Base-by-base conservation (phyloP, 92 coral and sea anemone genomes). In the Zoanthus sansibaricus region DNA sequence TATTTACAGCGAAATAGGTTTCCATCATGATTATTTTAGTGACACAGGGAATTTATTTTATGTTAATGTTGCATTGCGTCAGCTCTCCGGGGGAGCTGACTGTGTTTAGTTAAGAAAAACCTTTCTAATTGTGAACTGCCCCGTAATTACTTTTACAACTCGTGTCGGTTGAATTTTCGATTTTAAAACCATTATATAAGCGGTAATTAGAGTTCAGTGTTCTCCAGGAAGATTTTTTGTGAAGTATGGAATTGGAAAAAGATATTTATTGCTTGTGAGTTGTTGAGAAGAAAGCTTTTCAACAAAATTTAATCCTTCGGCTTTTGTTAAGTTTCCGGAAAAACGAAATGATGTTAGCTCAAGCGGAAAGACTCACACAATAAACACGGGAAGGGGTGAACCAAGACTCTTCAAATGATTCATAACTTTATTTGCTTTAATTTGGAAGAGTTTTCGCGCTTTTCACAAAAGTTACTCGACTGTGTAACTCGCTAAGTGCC, bases 21-120 rank as follows among this genome's bases (percentile, higher is more conserved):
- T 62, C 66, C 44, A 25, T 25, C 85, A 46, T 80, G 85, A 80
- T 80, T 80, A 67, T 80, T 80, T 58, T 47, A 45, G 47, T 80
- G 75, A 80, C 85, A 62, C 61, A 66, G 73, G 32, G 85, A 80
- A 80, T 67, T 62, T 80, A 67, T 80, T 80, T 67, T 80, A 14
- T 80, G 85, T 80, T 48, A 80, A 45, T 66, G 75, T 47, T 20
- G 37, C 7, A 25, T 66, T 80, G 67, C 85, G 85, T 80, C 85
- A 80, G 85, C 85, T 72, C 85, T 80, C 85, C 85, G 14, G 85
- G 85, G 85, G 85, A 80, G 62, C 85, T 80, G 12, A 45, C 45
- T 16, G 45, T 80, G 85, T 80, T 80, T 80, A 62, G 74, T 59
- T 46, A 64, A 66, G 85, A 62, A 67, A 52, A 32, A 44, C 75